These are phyloP conservation scores for Caenorhabditis doughertyi DNA, from an alignment of 2,888 invertebrate genomes.

Conservation along the genomic window DNA sequence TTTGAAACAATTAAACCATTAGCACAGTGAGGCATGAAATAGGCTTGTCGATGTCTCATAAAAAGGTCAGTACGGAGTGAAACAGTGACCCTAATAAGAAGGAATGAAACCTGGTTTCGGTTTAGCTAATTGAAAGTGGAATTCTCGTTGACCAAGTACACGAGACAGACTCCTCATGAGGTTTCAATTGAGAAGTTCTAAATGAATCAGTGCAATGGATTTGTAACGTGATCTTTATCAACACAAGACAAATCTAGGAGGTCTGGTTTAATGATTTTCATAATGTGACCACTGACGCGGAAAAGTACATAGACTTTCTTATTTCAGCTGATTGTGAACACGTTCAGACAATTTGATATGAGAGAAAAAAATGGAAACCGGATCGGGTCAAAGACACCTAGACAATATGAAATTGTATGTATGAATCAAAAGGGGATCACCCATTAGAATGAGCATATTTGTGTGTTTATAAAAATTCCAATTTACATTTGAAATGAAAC, in stretches of 20 bases:
- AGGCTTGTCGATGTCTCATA: conserved; percentile 39
- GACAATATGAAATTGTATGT: neutral
- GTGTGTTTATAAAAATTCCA: no score
- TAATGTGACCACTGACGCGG: neutral
- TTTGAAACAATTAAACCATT: conserved; percentile 56
- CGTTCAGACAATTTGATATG: conserved; percentile 1
- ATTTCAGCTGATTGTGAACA: neutral
- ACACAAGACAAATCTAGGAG: conserved; percentile 11
- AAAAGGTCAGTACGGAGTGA: conserved; percentile 46
- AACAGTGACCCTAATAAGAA: conserved; percentile 60
- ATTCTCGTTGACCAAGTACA: conserved; percentile 34
- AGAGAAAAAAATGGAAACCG: neutral
- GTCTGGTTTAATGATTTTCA: conserved; percentile 16
- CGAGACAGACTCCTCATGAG: conserved; percentile 23
- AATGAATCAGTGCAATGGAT: conserved; percentile 46
- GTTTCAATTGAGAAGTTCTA: conserved; percentile 8
- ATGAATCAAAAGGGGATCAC: no score
- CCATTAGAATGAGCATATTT: no score
- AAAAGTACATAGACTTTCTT: conserved; percentile 10
- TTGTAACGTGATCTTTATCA: conserved; percentile 38
- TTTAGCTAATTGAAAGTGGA: conserved; percentile 45
- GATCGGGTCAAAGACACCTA: neutral
- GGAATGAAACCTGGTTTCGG: conserved; percentile 51
- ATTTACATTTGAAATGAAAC: no score
- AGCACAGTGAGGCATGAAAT: conserved; percentile 60